phyloP scores from a whole-genome alignment of 2,113 vertebrate genomes.

The Actenoides hombroni region DNA sequence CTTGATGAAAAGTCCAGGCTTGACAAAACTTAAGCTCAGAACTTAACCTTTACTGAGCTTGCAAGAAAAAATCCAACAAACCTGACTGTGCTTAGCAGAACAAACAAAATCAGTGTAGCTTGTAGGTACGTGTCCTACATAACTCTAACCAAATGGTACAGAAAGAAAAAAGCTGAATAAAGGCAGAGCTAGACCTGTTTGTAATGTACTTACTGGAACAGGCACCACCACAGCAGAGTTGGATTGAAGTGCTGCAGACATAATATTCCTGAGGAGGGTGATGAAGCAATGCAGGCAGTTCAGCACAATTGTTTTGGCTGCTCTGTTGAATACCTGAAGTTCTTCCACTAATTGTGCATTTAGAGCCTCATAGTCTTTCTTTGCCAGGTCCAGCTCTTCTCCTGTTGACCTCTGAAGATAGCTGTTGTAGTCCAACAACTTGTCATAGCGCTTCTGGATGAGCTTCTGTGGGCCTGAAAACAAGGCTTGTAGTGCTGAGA shows the following conservation, averaged over 20 bases:
- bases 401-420: conserved; percentile 77
- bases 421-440: conserved; percentile 91
- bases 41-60: neutral
- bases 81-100: neutral
- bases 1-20: neutral
- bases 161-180: neutral
- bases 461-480: conserved; percentile 95
- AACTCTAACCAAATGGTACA: neutral
- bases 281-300: conserved; percentile 84
- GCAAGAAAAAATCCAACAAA: neutral
- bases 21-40: neutral
- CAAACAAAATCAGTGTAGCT: neutral
- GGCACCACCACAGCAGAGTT: conserved; percentile 68
- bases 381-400: conserved; percentile 82
- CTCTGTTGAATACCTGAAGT: conserved; percentile 88
- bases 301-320: conserved; percentile 78
- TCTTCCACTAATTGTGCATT: conserved; percentile 93
- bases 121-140: neutral
- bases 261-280: conserved; percentile 77
- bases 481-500: conserved; percentile 84
- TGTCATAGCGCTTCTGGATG: conserved; percentile 97
- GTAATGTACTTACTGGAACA: conserved; percentile 75
- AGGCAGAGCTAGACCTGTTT: neutral
- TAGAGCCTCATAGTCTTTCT: conserved; percentile 90
- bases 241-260: conserved; percentile 54